Evolutionary conservation across 2,888 invertebrate species (phyloP).

Genomic region (Dryomyza anilis): DNA sequence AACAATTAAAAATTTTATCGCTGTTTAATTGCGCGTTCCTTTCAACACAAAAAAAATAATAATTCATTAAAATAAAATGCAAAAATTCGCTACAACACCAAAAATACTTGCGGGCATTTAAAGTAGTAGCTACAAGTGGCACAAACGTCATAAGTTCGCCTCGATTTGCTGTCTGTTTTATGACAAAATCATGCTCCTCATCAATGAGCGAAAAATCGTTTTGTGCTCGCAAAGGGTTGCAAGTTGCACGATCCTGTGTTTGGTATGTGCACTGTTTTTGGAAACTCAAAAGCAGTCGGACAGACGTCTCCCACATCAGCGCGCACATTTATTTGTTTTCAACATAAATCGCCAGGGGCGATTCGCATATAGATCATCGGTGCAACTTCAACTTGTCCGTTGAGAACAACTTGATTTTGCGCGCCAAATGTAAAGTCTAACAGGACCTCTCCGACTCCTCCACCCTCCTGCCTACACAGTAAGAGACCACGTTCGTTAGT

Average conservation of each 20-base stretch:
- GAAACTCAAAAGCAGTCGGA: too few relatives aligned
- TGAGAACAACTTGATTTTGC: background rate
- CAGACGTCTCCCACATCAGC: background rate
- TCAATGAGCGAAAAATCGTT: too few relatives aligned
- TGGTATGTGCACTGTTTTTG: too few relatives aligned
- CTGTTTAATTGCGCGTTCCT: too few relatives aligned
- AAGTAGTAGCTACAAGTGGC: background rate
- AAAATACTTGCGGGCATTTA: background rate
- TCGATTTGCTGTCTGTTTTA: background rate
- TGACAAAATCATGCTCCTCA: conserved; percentile 10
- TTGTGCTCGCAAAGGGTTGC: too few relatives aligned
- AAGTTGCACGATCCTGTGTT: too few relatives aligned
- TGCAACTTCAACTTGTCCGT: background rate
- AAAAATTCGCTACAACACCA: too few relatives aligned
- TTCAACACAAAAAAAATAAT: too few relatives aligned
- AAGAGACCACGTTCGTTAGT: background rate
- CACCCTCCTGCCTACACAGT: background rate
- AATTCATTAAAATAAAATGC: too few relatives aligned
- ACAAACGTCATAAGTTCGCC: background rate
- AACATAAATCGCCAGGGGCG: background rate
- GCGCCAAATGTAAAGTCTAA: too few relatives aligned
- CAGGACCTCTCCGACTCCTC: background rate
- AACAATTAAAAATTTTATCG: conserved; percentile 3
- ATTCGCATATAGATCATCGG: background rate
- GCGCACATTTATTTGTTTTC: conserved; percentile 16